Evolutionary conservation across 2,797 vertebrate genomes (phyloP), one percentile per base, ranked within the genome.

Genomic region (Amphiprion clarkii): DNA sequence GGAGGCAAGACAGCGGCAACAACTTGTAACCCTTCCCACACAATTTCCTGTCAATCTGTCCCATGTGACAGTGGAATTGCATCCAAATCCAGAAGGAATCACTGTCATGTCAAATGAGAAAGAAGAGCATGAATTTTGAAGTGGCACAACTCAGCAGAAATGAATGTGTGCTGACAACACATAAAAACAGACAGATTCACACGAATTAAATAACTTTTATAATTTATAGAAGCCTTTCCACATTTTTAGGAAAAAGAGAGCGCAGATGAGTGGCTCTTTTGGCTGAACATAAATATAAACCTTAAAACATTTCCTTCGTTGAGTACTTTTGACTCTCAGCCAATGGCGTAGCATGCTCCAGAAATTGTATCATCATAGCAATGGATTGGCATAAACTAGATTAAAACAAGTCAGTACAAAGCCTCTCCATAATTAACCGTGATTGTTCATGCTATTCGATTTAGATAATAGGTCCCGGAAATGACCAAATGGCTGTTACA

Each of bases 381-480:
- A 25, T 31, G 8, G n/a, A 60, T 17, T 4, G 2, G 1, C 6
- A 21, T 10, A 69, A 71, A 77, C 5, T 2, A 46, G 39, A 78
- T 79, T 56, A 64, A 62, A 74, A 8, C 10, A 67, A 5, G 5
- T 17, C 39, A 55, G 48, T 67, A 49, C 40, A 74, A 66, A 60
- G 51, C 33, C 4, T 40, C 7, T 8, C 9, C 59, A 16, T 69
- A 65, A 75, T 72, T 61, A 65, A 36, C 21, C 21, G 10, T 25
- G 11, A 71, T 66, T 76, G 40, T 74, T 57, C 3, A 13, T 29
- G 11, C 53, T 81, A 76, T 79, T 79, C 9, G 14, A 68, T 71
- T 79, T 52, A 61, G 3, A 69, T 51, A 31, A 75, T 51, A 19
- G 42, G 4, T 2, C 6, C 5, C 6, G 64, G 42, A 76, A 81